Evolutionary conservation across 92 coral and sea anemone genomes (phyloP), one percentile per base, ranked within the genome.

Genomic region (Palythoa grandis): DNA sequence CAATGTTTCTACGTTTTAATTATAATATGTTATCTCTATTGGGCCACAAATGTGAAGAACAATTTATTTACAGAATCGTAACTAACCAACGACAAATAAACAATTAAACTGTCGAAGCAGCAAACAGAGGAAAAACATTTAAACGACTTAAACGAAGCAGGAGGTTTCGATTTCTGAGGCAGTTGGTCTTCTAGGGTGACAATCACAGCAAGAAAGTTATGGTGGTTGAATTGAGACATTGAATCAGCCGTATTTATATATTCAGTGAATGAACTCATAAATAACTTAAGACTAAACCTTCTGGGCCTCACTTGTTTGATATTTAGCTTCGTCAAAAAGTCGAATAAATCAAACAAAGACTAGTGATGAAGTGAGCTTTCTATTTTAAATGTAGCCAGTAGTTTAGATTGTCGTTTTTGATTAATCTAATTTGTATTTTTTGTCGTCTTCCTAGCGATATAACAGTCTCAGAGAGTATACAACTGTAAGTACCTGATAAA

Each of bases 391-490:
- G 61, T 56, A 17, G 16, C 61, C 8, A 56, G 16, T 12, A 0
- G 15, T 56, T 56, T 12, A 8, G 50, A 43, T 56, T 56, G 0
- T 12, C 22, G 25, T 19, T 63, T 17, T 19, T 63, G 19, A 60
- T 63, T n/a, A n/a, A n/a, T 63, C 4, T 19, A 19, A 56, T 63
- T 22, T 83, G 65, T 1, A n/a, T 68, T 38, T 40, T 24, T 29
- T 82, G 78, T 70, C 82, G 54, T 39, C 76, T 19, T 63, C 22
- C 69, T 63, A 93, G 98, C 88, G 98, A 86, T 95, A 95, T 61
- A 92, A 93, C 11, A 72, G 88, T 52, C 90, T 95, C 17, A 93
- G 86, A 74, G 98, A 95, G 17, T 86, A 97, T 1, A 88, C 98
- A 23, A 88, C 86, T 37, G 98, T 95, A 87, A 89, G 98, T 91